A percentile compares a stretch with the other conserved stretches of the same genome.
phyloP scores from a whole-genome alignment of 2,888 invertebrate species.

The Archips xylosteana region DNA sequence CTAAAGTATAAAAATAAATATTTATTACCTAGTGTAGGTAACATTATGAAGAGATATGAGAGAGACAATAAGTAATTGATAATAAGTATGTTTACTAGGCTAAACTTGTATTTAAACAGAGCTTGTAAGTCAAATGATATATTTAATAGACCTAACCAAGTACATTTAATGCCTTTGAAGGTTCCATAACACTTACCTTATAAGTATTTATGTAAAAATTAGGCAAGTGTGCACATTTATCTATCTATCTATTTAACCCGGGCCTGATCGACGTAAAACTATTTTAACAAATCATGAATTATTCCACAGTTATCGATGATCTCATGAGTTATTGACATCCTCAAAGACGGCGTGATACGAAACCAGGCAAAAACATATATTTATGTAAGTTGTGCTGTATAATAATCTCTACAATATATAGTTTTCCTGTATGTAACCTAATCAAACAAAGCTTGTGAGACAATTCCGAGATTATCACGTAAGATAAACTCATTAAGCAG shows the following conservation, averaged over 20 bases:
- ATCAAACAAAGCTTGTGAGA: constrained; percentile 2
- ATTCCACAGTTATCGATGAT: not conserved
- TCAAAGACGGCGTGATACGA: not conserved
- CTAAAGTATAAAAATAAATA: constrained; percentile 61
- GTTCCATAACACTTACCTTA: no score
- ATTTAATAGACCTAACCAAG: no score
- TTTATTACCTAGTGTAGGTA: no score
- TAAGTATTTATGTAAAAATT: not conserved
- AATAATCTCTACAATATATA: not conserved
- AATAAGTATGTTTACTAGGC: no score
- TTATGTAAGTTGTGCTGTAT: not conserved
- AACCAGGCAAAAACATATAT: not conserved
- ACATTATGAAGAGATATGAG: not conserved
- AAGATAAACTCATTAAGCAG: not conserved
- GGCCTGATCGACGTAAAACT: not conserved
- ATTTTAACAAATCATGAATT: not conserved
- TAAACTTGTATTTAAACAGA: no score
- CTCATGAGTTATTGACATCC: constrained; percentile 1
- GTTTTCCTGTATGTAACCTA: not conserved
- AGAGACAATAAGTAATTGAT: no score
- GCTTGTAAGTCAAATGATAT: no score
- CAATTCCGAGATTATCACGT: not conserved
- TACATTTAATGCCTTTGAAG: no score
- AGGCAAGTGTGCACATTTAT: not conserved
- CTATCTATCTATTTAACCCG: no score